phyloP scores from a whole-genome alignment of 1,140 invertebrate genomes.

The Aradophagus sp. region DNA sequence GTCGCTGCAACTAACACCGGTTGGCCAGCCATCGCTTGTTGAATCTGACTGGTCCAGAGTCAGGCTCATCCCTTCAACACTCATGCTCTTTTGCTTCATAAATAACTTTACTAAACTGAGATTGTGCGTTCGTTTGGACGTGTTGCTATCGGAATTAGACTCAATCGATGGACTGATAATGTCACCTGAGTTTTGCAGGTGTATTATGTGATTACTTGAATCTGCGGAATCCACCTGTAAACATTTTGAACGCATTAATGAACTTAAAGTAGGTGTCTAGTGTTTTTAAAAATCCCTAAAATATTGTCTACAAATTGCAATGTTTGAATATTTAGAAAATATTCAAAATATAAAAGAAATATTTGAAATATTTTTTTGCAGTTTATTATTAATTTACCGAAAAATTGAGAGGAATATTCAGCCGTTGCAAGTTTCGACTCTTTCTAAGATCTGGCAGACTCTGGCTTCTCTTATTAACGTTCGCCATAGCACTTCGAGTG shows the following conservation, averaged over 20 bases:
- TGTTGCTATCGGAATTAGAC: conserved; percentile 71
- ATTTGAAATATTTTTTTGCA: too few species aligned
- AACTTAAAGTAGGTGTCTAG: too few species aligned
- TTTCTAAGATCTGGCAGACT: conserved; percentile 69
- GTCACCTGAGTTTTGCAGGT: conserved; percentile 70
- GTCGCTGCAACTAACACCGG: conserved; percentile 67
- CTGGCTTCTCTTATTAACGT: conserved; percentile 63
- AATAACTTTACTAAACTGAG: conserved; percentile 91
- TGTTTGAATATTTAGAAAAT: too few species aligned
- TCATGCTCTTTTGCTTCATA: conserved; percentile 91
- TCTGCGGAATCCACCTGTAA: conserved; percentile 72
- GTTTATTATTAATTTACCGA: too few species aligned
- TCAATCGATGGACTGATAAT: conserved; percentile 71
- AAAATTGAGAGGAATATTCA: conserved; percentile 69
- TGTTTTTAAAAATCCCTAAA: too few species aligned
- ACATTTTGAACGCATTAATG: too few species aligned
- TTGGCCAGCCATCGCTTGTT: conserved; percentile 70
- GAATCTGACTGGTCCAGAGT: conserved; percentile 71
- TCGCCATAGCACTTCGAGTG: too few species aligned
- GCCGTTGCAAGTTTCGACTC: conserved; percentile 59
- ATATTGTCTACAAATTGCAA: too few species aligned
- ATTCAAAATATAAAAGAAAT: too few species aligned
- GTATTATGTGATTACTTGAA: conserved; percentile 65
- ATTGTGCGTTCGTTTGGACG: conserved; percentile 76
- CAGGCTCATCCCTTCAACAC: conserved; percentile 80